Evolutionary conservation across 2,113 vertebrate species (phyloP), one percentile per base, ranked within the genome.

Genomic region (Hippocampus barbouri): DNA sequence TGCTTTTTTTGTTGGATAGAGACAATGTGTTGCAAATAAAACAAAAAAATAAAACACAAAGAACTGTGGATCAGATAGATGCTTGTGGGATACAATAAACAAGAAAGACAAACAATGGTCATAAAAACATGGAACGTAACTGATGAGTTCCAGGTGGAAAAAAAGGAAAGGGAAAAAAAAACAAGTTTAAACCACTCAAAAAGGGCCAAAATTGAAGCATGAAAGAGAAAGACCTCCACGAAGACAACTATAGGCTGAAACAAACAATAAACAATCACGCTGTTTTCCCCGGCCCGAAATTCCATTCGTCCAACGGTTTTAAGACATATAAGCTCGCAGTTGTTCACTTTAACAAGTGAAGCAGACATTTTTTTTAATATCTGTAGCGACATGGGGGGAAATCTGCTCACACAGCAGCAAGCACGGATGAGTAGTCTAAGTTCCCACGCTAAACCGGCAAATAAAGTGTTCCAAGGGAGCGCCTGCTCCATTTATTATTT

Each of bases 401-500:
- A 61, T 61, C 59, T 25, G 23, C 56, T 57, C 60, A 38, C 16
- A 40, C 34, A 63, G 30, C 61, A 63, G 59, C 61, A 9, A 12
- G 21, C 21, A 23, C 21, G 21, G 62, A 23, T 43, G 21, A 47
- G 41, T 64, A 43, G n/a, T 66, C 11, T 25, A 23, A 66, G 10
- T 43, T 41, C 40, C 21, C 62, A 64, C 20, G 62, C 62, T 43
- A 41, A 43, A 41, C 62, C 15, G 21, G 41, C n/a, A 27, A 66
- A n/a, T 25, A 66, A 66, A 45, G 43, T 66, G 43, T 66, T 66
- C 41, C 14, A 23, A 47, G 15, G 41, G n/a, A 66, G 43, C 64
- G n/a, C 23, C 41, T 66, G 41, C 21, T 15, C 14, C 41, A 66
- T 47, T 66, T 18, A 66, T 47, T 66, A 66, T 66, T 66, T 25